Base-by-base conservation (phyloP, 2,113 vertebrate genomes). In the Rynchops niger region DNA sequence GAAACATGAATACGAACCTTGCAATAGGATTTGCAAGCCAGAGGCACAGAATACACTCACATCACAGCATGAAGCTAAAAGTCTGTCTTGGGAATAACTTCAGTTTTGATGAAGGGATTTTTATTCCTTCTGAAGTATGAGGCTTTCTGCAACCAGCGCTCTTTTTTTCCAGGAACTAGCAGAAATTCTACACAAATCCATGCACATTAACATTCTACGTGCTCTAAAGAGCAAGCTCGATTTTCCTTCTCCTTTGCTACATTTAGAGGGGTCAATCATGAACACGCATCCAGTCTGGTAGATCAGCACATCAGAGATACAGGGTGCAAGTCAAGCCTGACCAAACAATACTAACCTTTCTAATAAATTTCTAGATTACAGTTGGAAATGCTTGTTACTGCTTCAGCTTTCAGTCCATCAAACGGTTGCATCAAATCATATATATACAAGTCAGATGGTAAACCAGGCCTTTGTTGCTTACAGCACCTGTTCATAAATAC, bases 51-150 rank as follows among this genome's bases (percentile, higher is more conserved):
- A 89, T 8, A 30, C 19, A 29, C 22, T 49, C 90, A 16, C 27
- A 86, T 22, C 56, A 65, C 20, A 90, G 82, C 53, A 79, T 45
- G 17, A n/a, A 25, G 61, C 80, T 96, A 45, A 47, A 94, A 91
- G 49, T 43, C 76, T 50, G 59, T 5, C 83, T 45, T 25, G 91
- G 84, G 77, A 94, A 72, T 58, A 85, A 63, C 45, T 49, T 34
- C 29, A 16, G 15, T 0, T 2, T 53, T 92, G 81, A 73, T 9
- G 8, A 82, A 91, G 56, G 61, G 70, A 89, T 89, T 94, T 94
- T 96, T 59, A 73, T 5, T 73, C 50, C 91, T 94, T 95, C 89
- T 95, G 56, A 93, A 95, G 63, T 43, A 49, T 2, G 7, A 82
- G 8, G 42, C 36, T 91, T 94, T 77, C 82, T 88, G 86, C 84